Base-by-base conservation (phyloP, 2,888 invertebrate species). In the Xiphydria camelus region DNA sequence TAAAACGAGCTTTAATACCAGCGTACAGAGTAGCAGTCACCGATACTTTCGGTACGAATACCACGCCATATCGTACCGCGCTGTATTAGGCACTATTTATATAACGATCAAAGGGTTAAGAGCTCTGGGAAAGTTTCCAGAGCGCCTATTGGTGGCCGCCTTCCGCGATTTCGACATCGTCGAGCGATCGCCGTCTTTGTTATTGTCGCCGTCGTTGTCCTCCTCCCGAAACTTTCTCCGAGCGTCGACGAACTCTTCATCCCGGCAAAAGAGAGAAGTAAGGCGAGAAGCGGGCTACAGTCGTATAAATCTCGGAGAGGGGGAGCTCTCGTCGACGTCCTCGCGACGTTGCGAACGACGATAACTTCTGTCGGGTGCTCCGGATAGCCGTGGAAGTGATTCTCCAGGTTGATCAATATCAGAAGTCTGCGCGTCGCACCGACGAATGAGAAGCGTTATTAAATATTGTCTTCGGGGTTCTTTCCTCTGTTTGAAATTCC, bases 121-220 rank as follows among this genome's bases (percentile, higher is more conserved):
- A 51, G 55, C 54, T 57, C 62, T 61, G 64, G 55, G 64, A 63
- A 63, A 63, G 64, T 63, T 64, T 59, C 53, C 57, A 64, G 55
- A 62, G 57, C 62, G 55, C 47, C 53, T 55, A 61, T 61, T 58
- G 57, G 55, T 44, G 46, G 51, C 41, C 55, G 53, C 61, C 66
- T 66, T 66, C 66, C 66, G 64, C 52, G 62, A 64, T 67, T 66
- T 66, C 67, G 54, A 63, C 66, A 66, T 52, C 53, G 50, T 46
- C 57, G 64, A 65, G 64, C 64, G 65, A 63, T 61, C 62, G 57
- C 22, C 21, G 25, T n/a, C n/a, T n/a, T n/a, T n/a, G n/a, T n/a
- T n/a, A n/a, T n/a, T n/a, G n/a, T n/a, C 29, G 35, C 40, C 61
- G 57, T 49, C 48, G 47, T 4, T 5, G 1, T 9, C 2, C 25